Evolutionary conservation across 2,113 vertebrate species (phyloP).

Genomic region (Jacana jacana): DNA sequence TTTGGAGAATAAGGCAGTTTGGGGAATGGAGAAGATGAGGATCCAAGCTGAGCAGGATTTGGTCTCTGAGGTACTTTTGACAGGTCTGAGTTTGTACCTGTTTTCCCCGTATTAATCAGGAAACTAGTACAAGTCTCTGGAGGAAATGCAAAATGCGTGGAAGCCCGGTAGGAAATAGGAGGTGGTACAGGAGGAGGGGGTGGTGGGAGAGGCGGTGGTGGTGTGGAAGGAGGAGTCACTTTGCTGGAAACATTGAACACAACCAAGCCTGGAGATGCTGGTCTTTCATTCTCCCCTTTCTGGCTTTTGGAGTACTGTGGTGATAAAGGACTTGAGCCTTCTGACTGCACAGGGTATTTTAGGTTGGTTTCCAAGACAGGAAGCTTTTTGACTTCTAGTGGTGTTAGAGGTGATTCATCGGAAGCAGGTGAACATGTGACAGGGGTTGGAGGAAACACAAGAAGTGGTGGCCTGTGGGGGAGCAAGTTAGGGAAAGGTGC

Average conservation of each 20-base stretch:
- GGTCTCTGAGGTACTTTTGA: constrained; percentile 73
- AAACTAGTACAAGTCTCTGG: constrained; percentile 77
- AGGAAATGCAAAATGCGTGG: constrained; percentile 86
- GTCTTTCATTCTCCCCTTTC: constrained; percentile 76
- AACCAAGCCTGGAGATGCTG: constrained; percentile 81
- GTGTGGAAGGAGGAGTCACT: constrained; percentile 85
- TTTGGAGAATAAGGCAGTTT: constrained; percentile 82
- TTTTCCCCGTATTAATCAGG: constrained; percentile 72
- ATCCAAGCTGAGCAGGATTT: constrained; percentile 71
- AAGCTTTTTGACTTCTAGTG: constrained; percentile 93
- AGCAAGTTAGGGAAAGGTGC: constrained; percentile 95
- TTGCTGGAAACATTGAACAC: constrained; percentile 80
- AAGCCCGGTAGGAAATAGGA: constrained; percentile 76
- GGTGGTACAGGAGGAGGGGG: constrained; percentile 67
- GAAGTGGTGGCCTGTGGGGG: constrained; percentile 89
- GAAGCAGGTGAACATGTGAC: constrained; percentile 94
- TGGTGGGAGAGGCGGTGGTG: constrained; percentile 76
- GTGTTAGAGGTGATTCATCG: constrained; percentile 94
- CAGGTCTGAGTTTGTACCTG: constrained; percentile 71
- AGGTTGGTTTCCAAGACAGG: constrained; percentile 92
- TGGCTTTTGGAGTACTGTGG: constrained; percentile 84
- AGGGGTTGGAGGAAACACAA: constrained; percentile 93
- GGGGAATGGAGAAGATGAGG: constrained; percentile 70
- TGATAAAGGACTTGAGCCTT: constrained; percentile 86
- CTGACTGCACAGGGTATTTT: constrained; percentile 83